Evolutionary conservation across 2,888 invertebrate species (phyloP).

Genomic region (Sesia apiformis): DNA sequence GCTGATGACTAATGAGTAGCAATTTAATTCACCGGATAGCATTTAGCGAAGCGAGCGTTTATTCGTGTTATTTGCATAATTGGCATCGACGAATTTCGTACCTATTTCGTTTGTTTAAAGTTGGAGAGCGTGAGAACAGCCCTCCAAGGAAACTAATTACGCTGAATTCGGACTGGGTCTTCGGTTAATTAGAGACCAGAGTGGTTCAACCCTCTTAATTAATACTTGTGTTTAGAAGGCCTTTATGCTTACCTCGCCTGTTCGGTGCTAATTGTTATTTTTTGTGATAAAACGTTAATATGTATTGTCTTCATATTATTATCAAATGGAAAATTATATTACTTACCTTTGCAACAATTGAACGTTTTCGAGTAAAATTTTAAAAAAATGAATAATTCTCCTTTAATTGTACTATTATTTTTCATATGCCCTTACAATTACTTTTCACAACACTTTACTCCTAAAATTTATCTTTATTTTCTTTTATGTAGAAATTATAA

Average conservation of each 20-base stretch:
- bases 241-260: conserved; percentile 55
- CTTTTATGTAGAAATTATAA: no score
- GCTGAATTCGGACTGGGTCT: conserved; percentile 66
- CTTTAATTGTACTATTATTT: no score
- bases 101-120: conserved; percentile 43
- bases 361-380: background rate
- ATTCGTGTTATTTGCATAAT: conserved; percentile 39
- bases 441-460: no score
- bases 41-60: background rate
- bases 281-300: conserved; percentile 42
- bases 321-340: background rate
- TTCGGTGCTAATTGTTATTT: conserved; percentile 68
- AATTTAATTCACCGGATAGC: conserved; percentile 11
- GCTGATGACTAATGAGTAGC: conserved; percentile 15
- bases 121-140: conserved; percentile 63
- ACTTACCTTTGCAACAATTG: background rate
- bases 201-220: conserved; percentile 71
- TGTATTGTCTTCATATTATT: background rate
- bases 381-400: background rate
- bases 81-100: conserved; percentile 50
- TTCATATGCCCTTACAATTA: no score
- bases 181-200: conserved; percentile 70
- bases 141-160: conserved; percentile 70
- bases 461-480: no score
- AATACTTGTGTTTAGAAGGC: conserved; percentile 64